Evolutionary conservation across 2,113 vertebrate genomes (phyloP).

Genomic region (Hippopotamus amphibius): DNA sequence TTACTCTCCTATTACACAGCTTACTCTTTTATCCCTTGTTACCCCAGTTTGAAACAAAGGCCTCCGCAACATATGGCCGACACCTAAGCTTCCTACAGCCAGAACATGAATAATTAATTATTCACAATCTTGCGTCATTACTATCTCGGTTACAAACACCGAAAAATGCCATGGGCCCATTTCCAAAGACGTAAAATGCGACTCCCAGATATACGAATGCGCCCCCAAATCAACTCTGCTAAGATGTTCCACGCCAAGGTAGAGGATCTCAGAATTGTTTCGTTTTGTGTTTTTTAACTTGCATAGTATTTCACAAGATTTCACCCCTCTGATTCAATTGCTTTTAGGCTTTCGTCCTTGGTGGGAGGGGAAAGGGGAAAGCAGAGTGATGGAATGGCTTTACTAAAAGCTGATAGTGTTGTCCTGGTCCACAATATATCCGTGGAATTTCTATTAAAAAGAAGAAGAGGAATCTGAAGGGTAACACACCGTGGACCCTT

Average conservation of each 20-base stretch:
- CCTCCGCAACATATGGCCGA: conserved; percentile 68
- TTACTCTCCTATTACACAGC: background rate
- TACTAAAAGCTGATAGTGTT: background rate
- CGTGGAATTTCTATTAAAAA: background rate
- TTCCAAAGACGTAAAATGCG: conserved; percentile 56
- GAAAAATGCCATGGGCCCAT: background rate
- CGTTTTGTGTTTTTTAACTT: background rate
- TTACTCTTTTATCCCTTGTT: background rate
- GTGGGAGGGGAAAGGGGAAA: background rate
- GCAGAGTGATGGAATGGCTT: background rate
- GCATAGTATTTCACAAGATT: conserved; percentile 23
- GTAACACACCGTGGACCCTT: background rate
- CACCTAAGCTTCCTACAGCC: conserved; percentile 71
- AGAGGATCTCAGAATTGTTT: background rate
- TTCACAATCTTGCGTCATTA: conserved; percentile 78
- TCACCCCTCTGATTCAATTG: background rate
- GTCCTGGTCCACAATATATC: background rate
- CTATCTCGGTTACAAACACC: conserved; percentile 67
- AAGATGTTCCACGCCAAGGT: background rate
- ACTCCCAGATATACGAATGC: background rate
- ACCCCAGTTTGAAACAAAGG: conserved; percentile 76
- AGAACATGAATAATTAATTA: conserved; percentile 82
- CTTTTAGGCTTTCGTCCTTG: background rate
- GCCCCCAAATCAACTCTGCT: background rate
- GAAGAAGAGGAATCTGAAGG: background rate